Base-by-base conservation (phyloP, 2,113 vertebrate species). In the Elachura formosa region DNA sequence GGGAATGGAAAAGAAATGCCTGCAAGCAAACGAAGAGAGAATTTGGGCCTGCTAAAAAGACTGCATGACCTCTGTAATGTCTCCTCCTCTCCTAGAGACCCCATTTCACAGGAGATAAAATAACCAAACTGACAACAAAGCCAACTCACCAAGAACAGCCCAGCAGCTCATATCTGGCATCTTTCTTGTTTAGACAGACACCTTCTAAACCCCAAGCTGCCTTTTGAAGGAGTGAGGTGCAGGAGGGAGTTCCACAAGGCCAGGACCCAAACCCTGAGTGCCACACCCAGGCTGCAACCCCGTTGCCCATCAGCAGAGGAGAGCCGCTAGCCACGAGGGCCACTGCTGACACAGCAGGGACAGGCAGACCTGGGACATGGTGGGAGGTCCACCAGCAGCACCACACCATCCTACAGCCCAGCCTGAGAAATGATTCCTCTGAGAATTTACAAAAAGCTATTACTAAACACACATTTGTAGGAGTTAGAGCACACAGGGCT, bases 1-100 rank as follows among this genome's bases (percentile, higher is more conserved):
- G 14, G 25, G 28, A 71, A 49, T n/a, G 45, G 69, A 67, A 58
- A 17, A 43, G 34, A 73, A 66, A 36, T 22, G 4, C 34, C 38
- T 46, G 33, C 18, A 67, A 59, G 22, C 16, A 55, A 92, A 40
- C 38, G 31, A 54, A n/a, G 56, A 83, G 25, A 83, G 38, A 34
- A 34, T 48, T 7, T 40, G 5, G 23, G 31, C 11, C 23, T 51
- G 36, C 34, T 40, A 10, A 28, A 55, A 64, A 28, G 41, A 31
- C 14, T 23, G 0, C 2, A 5, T 28, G 2, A 2, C 23, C 40
- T 61, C 66, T 40, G 4, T n/a, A 18, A 18, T 33, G 17, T 28
- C 5, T 2, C 11, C 18, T 67, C 15, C 19, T 41, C 51, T 62
- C 48, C 46, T 77, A 79, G 36, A 33, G 24, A 84, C 9, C 21